Percentiles rank a stretch among this genome's conserved stretches.
Conservation (phyloP, 2,113 vertebrate genomes). For the Fregetta grallaria region DNA sequence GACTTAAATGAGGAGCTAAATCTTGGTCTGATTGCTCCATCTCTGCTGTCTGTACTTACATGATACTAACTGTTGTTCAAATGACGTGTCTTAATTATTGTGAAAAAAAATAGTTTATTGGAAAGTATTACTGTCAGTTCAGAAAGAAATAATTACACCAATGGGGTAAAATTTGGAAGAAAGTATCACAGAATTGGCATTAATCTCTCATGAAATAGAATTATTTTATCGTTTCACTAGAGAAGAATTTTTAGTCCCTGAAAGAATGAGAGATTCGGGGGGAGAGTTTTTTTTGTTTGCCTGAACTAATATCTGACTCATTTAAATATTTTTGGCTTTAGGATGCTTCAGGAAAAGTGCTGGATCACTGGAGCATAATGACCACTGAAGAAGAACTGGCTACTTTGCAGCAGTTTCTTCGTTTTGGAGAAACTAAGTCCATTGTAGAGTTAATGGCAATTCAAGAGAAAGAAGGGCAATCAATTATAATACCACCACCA, state of each 20-base stretch:
- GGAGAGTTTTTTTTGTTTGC: neutral
- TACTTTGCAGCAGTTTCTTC: conserved; percentile 94
- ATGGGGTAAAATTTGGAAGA: neutral
- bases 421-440: conserved; percentile 97
- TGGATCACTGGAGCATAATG: conserved; percentile 98
- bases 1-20: conserved; percentile 79
- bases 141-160: neutral
- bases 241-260: neutral
- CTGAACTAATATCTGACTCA: neutral
- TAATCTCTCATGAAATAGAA: neutral
- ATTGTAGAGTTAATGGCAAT: conserved; percentile 97
- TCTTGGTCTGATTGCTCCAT: conserved; percentile 59
- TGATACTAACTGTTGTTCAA: conserved; percentile 30
- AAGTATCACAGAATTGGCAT: neutral
- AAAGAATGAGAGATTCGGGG: neutral
- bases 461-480: conserved; percentile 93
- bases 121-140: neutral
- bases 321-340: conserved; percentile 59
- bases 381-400: conserved; percentile 94
- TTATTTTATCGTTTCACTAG: neutral
- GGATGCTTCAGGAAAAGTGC: conserved; percentile 94
- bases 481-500: conserved; percentile 82
- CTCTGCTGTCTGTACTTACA: conserved; percentile 9
- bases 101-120: conserved; percentile 1
- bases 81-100: conserved; percentile 56